Percentiles rank a stretch among this genome's conserved stretches.
Conservation (phyloP, 1,140 invertebrate species). For the Limonius californicus region DNA sequence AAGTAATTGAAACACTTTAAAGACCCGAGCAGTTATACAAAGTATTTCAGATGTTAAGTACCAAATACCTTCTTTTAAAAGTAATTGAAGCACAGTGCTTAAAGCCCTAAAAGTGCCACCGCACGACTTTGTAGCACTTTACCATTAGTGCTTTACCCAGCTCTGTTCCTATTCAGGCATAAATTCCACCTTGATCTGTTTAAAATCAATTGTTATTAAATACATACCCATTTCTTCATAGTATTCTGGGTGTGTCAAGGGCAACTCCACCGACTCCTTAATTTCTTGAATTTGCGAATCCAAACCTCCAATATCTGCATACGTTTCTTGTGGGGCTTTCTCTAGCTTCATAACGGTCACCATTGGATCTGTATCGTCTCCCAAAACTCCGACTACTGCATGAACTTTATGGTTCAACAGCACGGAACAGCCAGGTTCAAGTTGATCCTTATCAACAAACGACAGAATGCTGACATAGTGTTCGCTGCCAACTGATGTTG, state of each 20-base stretch:
- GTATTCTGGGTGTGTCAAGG: conserved; percentile 98
- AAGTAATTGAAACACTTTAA: too few relatives aligned
- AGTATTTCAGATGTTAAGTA: too few relatives aligned
- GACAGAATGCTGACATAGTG: conserved; percentile 99
- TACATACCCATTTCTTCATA: conserved; percentile 96
- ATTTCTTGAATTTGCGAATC: conserved; percentile 99
- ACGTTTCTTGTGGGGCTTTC: conserved; percentile 99
- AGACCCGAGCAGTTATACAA: too few relatives aligned
- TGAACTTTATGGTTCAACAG: conserved; percentile 99
- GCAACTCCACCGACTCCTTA: conserved; percentile 98
- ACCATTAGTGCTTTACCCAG: too few relatives aligned
- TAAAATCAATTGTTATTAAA: not conserved
- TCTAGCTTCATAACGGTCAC: conserved; percentile 99
- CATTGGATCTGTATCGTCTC: conserved; percentile 99
- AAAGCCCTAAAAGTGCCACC: too few relatives aligned
- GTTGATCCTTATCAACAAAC: conserved; percentile 99
- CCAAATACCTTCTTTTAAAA: too few relatives aligned
- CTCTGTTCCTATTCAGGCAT: too few relatives aligned
- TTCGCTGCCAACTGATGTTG: conserved; percentile 98
- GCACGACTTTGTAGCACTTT: too few relatives aligned
- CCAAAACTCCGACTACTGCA: conserved; percentile 96
- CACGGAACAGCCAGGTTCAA: conserved; percentile 98
- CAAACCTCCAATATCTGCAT: conserved; percentile 99
- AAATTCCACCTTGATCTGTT: too few relatives aligned
- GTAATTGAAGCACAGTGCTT: too few relatives aligned